Evolutionary conservation across 2,113 vertebrate species (phyloP).

Genomic region (Capreolus pygargus): DNA sequence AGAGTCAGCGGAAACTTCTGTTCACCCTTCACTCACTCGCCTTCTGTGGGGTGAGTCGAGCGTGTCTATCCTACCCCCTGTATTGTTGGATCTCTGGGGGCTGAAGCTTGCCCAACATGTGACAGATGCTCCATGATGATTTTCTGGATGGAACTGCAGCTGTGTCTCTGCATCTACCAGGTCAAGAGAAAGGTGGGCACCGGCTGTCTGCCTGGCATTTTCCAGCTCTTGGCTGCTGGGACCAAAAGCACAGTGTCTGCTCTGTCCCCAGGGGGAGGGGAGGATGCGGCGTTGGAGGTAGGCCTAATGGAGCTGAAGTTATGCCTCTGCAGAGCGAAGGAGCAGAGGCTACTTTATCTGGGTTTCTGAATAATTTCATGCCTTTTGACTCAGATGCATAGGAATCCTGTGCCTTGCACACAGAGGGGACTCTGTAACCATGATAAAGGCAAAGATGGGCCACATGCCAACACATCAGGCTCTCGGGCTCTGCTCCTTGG

Average conservation of each 20-base stretch:
- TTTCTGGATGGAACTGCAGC: neutral
- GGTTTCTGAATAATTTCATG: neutral
- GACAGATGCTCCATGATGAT: neutral
- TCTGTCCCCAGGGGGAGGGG: neutral
- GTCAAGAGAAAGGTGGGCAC: neutral
- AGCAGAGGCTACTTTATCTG: neutral
- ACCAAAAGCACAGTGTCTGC: neutral
- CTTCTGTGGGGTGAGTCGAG: fast-evolving
- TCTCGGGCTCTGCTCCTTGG: neutral
- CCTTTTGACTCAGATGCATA: neutral
- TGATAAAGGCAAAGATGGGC: fast-evolving
- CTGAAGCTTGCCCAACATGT: neutral
- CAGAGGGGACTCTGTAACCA: neutral
- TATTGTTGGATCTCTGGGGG: neutral
- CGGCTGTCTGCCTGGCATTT: neutral
- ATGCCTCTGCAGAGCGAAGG: fast-evolving
- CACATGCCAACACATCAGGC: fast-evolving
- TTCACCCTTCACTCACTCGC: fast-evolving
- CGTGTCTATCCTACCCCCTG: fast-evolving
- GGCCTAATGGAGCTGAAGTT: neutral
- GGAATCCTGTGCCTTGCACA: neutral
- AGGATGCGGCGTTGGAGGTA: neutral
- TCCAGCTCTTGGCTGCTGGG: neutral
- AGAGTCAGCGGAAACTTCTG: fast-evolving
- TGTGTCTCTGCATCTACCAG: fast-evolving